phyloP scores from a whole-genome alignment of 2,888 invertebrate species.

The Scotopteryx bipunctaria region DNA sequence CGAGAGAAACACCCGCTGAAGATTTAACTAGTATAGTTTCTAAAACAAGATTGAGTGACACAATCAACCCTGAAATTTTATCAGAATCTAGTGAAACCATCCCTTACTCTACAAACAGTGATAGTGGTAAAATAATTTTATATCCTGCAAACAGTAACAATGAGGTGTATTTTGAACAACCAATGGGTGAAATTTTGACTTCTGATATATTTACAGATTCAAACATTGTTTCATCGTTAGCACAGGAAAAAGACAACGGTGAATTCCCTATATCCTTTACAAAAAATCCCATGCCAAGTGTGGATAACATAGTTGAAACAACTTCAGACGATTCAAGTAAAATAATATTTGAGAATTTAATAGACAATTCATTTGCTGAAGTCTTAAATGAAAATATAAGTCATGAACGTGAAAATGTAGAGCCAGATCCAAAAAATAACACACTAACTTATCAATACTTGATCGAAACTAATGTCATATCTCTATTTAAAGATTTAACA shows the following conservation, averaged over 20 bases:
- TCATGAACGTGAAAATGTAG: not conserved
- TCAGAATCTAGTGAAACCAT: too few relatives aligned
- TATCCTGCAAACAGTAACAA: not conserved
- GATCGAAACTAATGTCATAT: too few relatives aligned
- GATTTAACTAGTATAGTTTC: not conserved
- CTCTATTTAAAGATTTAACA: too few relatives aligned
- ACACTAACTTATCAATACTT: too few relatives aligned
- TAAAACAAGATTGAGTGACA: not conserved
- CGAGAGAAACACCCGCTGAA: not conserved
- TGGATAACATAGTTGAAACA: not conserved
- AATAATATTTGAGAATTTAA: not conserved
- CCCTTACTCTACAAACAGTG: too few relatives aligned
- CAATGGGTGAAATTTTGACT: not conserved
- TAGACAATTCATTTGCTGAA: not conserved
- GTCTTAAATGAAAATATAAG: not conserved
- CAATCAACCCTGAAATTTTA: too few relatives aligned
- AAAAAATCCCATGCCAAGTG: not conserved
- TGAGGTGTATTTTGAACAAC: too few relatives aligned
- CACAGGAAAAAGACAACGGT: not conserved
- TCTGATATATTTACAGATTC: not conserved
- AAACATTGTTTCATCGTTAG: not conserved
- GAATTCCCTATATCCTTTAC: not conserved
- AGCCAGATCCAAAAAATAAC: not conserved
- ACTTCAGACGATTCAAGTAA: not conserved
- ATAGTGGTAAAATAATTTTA: not conserved